phyloP scores from a whole-genome alignment of 1,140 invertebrate species.

The Linepithema humile region DNA sequence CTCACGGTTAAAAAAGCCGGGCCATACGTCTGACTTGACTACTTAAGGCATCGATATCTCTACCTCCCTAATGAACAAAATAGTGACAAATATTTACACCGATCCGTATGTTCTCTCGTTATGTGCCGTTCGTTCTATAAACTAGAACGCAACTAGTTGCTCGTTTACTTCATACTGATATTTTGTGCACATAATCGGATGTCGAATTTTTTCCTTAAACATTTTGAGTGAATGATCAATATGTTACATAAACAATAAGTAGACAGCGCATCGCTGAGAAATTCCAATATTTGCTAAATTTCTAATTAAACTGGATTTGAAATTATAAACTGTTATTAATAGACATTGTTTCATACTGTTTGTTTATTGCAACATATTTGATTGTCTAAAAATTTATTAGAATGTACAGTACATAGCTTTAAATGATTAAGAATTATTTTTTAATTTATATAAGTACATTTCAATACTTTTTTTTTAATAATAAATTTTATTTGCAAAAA shows the following conservation, averaged over 20 bases:
- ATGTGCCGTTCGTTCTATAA: constrained; percentile 20
- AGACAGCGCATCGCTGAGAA: background rate
- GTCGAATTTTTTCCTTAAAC: constrained; percentile 23
- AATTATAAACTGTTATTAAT: background rate
- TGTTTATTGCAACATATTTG: background rate
- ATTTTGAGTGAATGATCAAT: background rate
- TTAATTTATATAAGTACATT: no score
- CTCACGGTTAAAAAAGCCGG: constrained; percentile 30
- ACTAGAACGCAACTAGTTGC: constrained; percentile 37
- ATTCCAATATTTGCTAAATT: background rate
- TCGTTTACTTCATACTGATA: constrained; percentile 19
- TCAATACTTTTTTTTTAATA: no score
- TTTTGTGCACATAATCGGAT: constrained; percentile 15
- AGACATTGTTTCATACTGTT: background rate
- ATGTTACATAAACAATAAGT: background rate
- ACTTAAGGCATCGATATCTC: constrained; percentile 14
- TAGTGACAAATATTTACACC: constrained; percentile 31
- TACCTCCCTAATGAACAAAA: constrained; percentile 27
- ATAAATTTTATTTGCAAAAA: no score
- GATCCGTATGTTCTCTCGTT: background rate
- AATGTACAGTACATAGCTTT: background rate
- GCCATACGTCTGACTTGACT: constrained; percentile 22
- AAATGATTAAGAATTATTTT: no score
- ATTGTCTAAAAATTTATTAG: background rate
- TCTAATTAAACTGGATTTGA: background rate